These are phyloP conservation scores for Macquaria australasica DNA, from an alignment of 2,113 vertebrate genomes.

Conservation along the genomic window DNA sequence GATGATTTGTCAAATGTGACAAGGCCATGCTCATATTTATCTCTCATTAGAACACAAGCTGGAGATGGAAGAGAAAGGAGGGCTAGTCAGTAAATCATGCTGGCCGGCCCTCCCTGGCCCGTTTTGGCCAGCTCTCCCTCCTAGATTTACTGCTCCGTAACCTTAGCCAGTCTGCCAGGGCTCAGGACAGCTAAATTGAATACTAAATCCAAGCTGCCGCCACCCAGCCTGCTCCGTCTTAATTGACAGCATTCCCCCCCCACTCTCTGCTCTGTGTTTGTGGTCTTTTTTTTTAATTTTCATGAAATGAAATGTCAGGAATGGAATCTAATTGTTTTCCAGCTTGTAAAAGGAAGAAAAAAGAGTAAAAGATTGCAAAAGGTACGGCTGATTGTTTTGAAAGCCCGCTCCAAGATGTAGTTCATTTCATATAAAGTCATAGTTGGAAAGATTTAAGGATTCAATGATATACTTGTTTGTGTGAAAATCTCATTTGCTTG, in stretches of 20 bases:
- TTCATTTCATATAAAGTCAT: conserved; percentile 38
- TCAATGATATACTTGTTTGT: conserved; percentile 59
- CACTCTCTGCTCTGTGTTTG: conserved; percentile 50
- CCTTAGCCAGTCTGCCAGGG: conserved; percentile 84
- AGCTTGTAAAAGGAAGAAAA: conserved; percentile 34
- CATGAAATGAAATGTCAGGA: conserved; percentile 63
- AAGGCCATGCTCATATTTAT: conserved; percentile 74
- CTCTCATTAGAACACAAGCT: conserved; percentile 68
- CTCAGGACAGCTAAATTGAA: conserved; percentile 87
- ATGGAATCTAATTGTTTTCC: conserved; percentile 58
- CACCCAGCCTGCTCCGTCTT: conserved; percentile 76
- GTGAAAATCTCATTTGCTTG: conserved; percentile 62
- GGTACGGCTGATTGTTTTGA: conserved; percentile 51
- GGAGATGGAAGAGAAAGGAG: conserved; percentile 60
- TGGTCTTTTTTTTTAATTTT: conserved; percentile 61
- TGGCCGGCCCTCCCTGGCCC: conserved; percentile 74
- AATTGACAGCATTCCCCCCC: conserved; percentile 62
- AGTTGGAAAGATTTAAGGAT: conserved; percentile 37
- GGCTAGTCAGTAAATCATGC: conserved; percentile 82
- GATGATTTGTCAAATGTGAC: conserved; percentile 82
- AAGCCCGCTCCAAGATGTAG: conserved; percentile 33
- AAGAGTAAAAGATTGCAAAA: conserved; percentile 22
- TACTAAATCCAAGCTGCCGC: conserved; percentile 86
- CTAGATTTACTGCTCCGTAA: conserved; percentile 87
- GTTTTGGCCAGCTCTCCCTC: conserved; percentile 78